Conservation (phyloP, 2,797 vertebrate genomes). For the Numenius phaeopus region DNA sequence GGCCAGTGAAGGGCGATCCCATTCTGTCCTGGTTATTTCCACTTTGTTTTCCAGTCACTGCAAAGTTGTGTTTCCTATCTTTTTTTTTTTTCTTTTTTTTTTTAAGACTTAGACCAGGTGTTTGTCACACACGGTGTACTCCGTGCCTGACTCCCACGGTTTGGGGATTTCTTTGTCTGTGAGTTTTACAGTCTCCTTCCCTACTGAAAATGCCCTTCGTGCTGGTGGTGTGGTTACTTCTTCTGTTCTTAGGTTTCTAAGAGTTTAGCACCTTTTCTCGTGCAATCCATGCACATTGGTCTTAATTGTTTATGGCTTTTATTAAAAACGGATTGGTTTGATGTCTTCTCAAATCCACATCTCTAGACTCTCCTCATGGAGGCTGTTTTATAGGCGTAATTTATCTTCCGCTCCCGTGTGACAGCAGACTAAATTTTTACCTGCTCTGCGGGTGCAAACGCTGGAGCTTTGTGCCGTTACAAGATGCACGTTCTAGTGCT, state of each 20-base stretch:
- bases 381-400: not conserved
- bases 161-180: not conserved
- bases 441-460: not conserved
- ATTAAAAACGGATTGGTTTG: not conserved
- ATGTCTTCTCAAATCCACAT: not conserved
- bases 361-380: not conserved
- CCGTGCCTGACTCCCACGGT: fast-evolving
- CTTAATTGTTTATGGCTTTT: not conserved
- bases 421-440: not conserved
- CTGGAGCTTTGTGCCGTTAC: not conserved
- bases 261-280: not conserved
- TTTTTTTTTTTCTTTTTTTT: not conserved
- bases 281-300: not conserved
- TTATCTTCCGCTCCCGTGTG: not conserved
- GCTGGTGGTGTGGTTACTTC: not conserved
- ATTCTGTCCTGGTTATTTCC: not conserved
- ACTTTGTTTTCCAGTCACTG: not conserved
- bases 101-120: not conserved
- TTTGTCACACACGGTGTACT: not conserved
- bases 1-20: not conserved
- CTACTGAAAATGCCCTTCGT: not conserved
- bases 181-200: not conserved
- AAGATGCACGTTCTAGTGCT: fast-evolving
- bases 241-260: not conserved
- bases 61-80: not conserved